Evolutionary conservation across 2,888 invertebrate species (phyloP), one percentile per base, ranked within the genome.

Genomic region (Fragum fragum): DNA sequence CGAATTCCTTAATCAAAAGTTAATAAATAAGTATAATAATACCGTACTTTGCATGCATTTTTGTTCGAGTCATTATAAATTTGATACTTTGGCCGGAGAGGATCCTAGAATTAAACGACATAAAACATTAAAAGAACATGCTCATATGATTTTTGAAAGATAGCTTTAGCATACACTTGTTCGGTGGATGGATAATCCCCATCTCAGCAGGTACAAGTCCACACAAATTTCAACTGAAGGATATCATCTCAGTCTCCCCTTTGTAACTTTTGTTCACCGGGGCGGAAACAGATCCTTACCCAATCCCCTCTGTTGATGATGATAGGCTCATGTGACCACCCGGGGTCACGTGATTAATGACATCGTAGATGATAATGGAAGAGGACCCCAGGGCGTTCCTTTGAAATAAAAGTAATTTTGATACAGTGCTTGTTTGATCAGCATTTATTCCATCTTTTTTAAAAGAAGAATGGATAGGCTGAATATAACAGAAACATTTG

Each of bases 321-420:
- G 72, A 78, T 74, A 23, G 71, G 74, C 52, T 69, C 77, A 59
- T 66, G 71, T 72, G 78, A 18, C 77, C 69, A 53, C 81, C 81
- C 74, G 77, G 52, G 73, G 77, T 72, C 72, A 72, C 57, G 57
- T 81, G 81, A 81, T 81, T 81, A 81, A 81, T 81, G 81, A 66
- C 55, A 28, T 18, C 53, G 69, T 78, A 81, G 75, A 78, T 78
- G 74, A 81, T 78, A 75, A 81, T 81, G 70, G 77, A 81, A 68
- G 74, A 75, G 47, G 47, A 39, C 42, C 74, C 63, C 29, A 11
- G 68, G 73, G 52, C 69, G 55, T 9, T 70, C 76, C 70, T 76
- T 47, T 76, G 81, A 81, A 76, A 76, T 53, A 23, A 23, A 69
- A 80, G 59, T 29, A 59, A 16, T 26, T 29, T 18, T 26, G 59